These are phyloP conservation scores for Pagetopsis macropterus DNA, from an alignment of 2,797 vertebrate genomes.

Conservation along the genomic window DNA sequence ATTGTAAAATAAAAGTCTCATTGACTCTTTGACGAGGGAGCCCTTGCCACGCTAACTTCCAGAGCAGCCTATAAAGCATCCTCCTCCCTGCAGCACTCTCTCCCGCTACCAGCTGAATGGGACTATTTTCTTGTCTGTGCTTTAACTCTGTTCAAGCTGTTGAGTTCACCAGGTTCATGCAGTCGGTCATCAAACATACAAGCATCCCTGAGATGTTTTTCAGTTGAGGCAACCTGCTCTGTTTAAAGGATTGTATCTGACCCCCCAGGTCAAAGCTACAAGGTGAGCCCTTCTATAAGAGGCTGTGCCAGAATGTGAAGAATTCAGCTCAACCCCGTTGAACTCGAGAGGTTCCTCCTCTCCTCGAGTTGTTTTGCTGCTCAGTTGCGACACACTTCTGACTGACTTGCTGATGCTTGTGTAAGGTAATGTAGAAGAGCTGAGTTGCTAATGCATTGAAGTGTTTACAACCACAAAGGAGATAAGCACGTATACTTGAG, in stretches of 20 bases:
- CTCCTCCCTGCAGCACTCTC: too few species aligned
- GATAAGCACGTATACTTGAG: not conserved
- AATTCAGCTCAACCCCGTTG: constrained; percentile 55
- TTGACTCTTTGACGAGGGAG: too few species aligned
- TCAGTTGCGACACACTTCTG: not conserved
- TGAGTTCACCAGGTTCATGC: not conserved
- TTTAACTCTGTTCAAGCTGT: not conserved
- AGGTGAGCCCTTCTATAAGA: constrained; percentile 53
- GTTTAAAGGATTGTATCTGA: constrained; percentile 32
- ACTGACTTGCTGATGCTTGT: not conserved
- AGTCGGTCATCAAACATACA: constrained; percentile 8
- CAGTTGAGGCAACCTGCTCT: constrained; percentile 29
- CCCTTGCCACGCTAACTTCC: too few species aligned
- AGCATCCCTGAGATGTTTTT: constrained; percentile 42
- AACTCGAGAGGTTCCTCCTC: constrained; percentile 19
- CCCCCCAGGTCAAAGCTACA: constrained; percentile 50
- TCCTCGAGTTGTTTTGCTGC: constrained; percentile 20
- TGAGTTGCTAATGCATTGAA: not conserved
- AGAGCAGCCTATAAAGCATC: too few species aligned
- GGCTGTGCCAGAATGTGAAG: constrained; percentile 56
- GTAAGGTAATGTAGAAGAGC: not conserved
- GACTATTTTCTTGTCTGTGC: not conserved
- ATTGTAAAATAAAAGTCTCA: too few species aligned
- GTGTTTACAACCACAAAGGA: too few species aligned
- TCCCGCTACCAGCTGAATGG: not conserved